Base-by-base conservation (phyloP, 2,113 vertebrate species). In the Pollachius pollachius region DNA sequence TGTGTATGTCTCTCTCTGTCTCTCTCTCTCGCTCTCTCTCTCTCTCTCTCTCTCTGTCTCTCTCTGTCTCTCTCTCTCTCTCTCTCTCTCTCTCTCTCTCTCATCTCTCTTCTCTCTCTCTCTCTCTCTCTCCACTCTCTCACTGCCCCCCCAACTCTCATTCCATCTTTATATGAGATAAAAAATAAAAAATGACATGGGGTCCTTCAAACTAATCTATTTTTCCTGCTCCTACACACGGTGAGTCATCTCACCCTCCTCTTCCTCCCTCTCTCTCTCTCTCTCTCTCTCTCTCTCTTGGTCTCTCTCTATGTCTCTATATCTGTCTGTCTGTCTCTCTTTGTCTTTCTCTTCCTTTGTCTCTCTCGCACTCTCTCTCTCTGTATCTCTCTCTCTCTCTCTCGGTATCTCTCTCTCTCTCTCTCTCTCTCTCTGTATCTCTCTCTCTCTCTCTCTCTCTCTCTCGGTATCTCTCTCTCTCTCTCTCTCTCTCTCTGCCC, bases 141-240 rank as follows among this genome's bases (percentile, higher is more conserved):
- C 23, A 59, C 17, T 34, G 30, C 30, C 30, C 41, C 9, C 41
- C 41, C 41, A 48, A 48, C 41, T 48, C 41, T 48, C 11, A 48
- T 48, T 48, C 41, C 41, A 48, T 81, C 48, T 65, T 71, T 68
- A 71, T 30, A 73, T 0, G 9, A 69, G 30, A 74, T 74, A 67
- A 73, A 67, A 73, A 83, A 78, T 74, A 77, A 79, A 79, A 87
- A 52, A 79, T 75, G 71, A 74, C 76, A 62, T 64, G 70, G 70
- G 80, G 70, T 85, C 64, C 75, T 70, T 25, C 84, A 70, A 64
- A 72, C 60, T 66, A 82, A 81, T 88, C 74, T 81, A 74, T 81
- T 83, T 86, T 71, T 67, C 15, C 74, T 75, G 75, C 82, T 83
- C 82, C 82, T 73, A 85, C 86, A 87, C 84, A 77, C n/a, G 34